Conservation (phyloP, 2,113 vertebrate genomes). For the Poecile atricapillus region DNA sequence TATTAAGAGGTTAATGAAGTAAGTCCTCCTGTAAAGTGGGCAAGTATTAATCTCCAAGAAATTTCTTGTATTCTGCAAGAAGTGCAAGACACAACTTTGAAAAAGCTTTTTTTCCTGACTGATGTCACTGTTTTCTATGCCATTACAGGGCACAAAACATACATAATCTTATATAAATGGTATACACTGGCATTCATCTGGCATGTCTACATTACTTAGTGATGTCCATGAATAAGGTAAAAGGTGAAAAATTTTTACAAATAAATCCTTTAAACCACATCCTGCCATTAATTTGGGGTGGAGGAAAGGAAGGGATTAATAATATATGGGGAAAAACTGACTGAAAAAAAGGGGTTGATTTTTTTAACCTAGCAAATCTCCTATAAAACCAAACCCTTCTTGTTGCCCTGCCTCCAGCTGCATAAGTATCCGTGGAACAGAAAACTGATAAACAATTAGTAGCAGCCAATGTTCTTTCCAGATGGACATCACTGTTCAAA, state of each 20-base stretch:
- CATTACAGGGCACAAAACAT: neutral
- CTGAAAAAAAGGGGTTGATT: fast-evolving
- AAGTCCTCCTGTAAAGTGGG: neutral
- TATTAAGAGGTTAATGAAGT: neutral
- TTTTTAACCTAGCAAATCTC: neutral
- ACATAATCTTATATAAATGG: neutral
- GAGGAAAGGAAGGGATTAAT: neutral
- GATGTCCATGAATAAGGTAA: neutral
- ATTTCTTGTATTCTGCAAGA: neutral
- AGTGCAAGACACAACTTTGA: neutral
- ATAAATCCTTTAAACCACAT: neutral
- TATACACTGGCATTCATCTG: neutral
- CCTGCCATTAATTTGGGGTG: neutral
- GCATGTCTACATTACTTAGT: neutral
- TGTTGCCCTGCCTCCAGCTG: neutral
- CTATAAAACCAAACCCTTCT: neutral
- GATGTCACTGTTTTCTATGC: neutral
- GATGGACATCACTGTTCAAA: neutral
- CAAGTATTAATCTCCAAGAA: neutral
- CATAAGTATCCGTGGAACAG: neutral
- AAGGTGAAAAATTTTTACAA: neutral
- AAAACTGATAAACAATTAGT: neutral
- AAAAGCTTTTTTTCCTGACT: neutral
- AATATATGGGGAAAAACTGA: fast-evolving
- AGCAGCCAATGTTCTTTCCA: neutral